Conservation (phyloP, 2,888 invertebrate genomes). For the Watsonalla cultraria region DNA sequence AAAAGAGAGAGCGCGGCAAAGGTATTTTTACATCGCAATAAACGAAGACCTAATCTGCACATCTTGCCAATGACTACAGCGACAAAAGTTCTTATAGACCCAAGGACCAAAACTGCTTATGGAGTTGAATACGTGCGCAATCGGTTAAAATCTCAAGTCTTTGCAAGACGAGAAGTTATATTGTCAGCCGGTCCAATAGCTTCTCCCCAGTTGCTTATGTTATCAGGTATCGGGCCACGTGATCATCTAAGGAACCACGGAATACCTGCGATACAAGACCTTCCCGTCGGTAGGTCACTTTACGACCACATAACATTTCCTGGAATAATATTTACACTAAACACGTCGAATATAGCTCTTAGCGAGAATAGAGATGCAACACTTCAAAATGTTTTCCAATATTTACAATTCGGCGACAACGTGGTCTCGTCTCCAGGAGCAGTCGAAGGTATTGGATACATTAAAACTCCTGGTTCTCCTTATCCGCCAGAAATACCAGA, state of each 20-base stretch:
- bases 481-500: constrained; percentile 80
- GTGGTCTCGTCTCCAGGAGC: constrained; percentile 76
- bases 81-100: constrained; percentile 75
- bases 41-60: constrained; percentile 75
- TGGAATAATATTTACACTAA: constrained; percentile 82
- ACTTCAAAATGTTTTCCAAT: constrained; percentile 34
- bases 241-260: constrained; percentile 72
- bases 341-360: constrained; percentile 41
- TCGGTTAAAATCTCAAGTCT: constrained; percentile 56
- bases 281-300: constrained; percentile 81
- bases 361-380: constrained; percentile 38
- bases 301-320: constrained; percentile 82
- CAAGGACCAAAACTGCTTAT: constrained; percentile 59
- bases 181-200: constrained; percentile 88
- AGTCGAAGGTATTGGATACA: constrained; percentile 81
- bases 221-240: constrained; percentile 84
- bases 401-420: constrained; percentile 56
- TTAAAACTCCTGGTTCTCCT: constrained; percentile 77
- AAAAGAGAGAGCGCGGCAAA: constrained; percentile 79
- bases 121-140: constrained; percentile 77
- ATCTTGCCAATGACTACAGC: constrained; percentile 75
- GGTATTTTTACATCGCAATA: constrained; percentile 77
- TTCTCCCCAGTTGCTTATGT: constrained; percentile 89
- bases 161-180: constrained; percentile 83
- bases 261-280: constrained; percentile 77